Base-by-base conservation (phyloP, 2,888 invertebrate genomes). In the Drosophila cognata region DNA sequence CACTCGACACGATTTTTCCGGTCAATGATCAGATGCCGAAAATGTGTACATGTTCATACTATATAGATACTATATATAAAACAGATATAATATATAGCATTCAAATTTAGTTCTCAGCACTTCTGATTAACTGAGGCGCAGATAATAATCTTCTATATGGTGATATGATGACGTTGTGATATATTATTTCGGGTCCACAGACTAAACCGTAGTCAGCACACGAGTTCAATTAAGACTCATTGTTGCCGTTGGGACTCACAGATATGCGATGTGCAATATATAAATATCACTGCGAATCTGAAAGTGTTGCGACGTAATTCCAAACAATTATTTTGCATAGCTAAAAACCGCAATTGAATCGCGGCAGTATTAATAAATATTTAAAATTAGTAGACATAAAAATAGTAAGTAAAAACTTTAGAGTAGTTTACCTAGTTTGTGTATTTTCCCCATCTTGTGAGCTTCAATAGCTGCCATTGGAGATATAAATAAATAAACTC, bases 221-320 rank as follows among this genome's bases (percentile, higher is more conserved):
- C 81, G 82, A 76, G 71, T 82, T 84, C 80, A 82, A 82, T 82
- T 84, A 82, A 84, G 82, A 71, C 72, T 82, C 60, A 78, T 82
- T 82, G 71, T 70, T 46, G 61, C 46, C 25, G 36, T 46, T 31
- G 36, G 33, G 21, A 41, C 41, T 51, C 33, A 62, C 33, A 53
- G 33, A 35, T 35, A 10, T 10, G 11, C 7, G 25, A 25, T 28
- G 48, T 55, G 13, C 18, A 36, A 28, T 57, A 43, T 43, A 28
- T 28, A 36, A 10, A 25, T 46, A 46, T 46, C 46, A 46, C 28
- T 29, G 28, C n/a, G 35, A 25, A 56, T 66, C 58, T 67, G 28
- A 58, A 60, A 63, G n/a, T 28, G 46, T 36, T 71, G 50, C 77
- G 71, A 51, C 82, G 84, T 71, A 81, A 69, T 81, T 77, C 69